Base-by-base conservation (phyloP, 2,888 invertebrate species). In the Branchipolynoe longqiensis region DNA sequence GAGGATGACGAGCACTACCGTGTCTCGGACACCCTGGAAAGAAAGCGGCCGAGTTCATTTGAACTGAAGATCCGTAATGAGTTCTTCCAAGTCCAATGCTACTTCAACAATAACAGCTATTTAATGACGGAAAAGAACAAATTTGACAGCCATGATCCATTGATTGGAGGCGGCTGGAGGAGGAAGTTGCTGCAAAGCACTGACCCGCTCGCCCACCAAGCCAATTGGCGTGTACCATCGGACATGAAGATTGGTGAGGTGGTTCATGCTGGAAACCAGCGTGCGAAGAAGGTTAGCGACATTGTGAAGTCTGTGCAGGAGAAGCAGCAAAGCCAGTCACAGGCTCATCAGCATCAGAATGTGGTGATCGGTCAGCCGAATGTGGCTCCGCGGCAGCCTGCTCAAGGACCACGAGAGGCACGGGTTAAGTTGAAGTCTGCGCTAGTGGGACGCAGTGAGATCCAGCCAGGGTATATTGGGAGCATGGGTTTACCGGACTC, bases 51-150 rank as follows among this genome's bases (percentile, higher is more conserved):
- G 6, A 48, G 58, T 2, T 78, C 85, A 8, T 87, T 78, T 74
- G 85, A 87, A 36, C 64, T 87, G 14, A 82, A 83, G 25, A 48
- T 87, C 12, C 59, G 85, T 31, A 85, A 87, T 64, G 87, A 87
- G 25, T 87, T 85, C 56, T 38, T 87, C 4, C 33, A 58, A 14
- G 81, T 87, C 1, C 38, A 85, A 56, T 87, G 87, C 58, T 83
- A 83, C 58, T n/a, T 83, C 28, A 59, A 59, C 25, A 81, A 78
- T 40, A 58, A 36, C 31, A 25, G 56, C 31, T 28, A n/a, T 14
- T 36, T 38, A 6, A 54, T 41, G 41, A 48, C 40, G 41, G 14
- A 41, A 28, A 54, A 69, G 25, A 36, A 69, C 38, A 18, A 18
- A 6, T 69, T 28, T 33, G n/a, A n/a, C n/a, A n/a, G n/a, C n/a